Evolutionary conservation across 2,797 vertebrate species (phyloP).

Genomic region (Hydrocynus forskahlii): DNA sequence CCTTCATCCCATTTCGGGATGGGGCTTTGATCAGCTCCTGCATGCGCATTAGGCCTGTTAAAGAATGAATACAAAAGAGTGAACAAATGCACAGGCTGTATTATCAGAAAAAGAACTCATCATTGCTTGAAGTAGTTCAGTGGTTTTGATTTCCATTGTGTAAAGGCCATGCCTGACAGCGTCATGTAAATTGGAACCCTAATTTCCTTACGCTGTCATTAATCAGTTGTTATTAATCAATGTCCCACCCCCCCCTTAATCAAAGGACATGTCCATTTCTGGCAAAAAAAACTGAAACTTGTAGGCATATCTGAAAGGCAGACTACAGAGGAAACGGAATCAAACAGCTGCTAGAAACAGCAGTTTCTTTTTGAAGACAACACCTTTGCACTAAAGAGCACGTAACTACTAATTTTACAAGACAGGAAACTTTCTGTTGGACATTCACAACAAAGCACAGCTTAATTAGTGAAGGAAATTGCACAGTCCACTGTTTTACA

Average conservation of each 20-base stretch:
- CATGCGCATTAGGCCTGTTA: constrained; percentile 92
- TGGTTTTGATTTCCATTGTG: constrained; percentile 42
- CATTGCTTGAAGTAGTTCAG: constrained; percentile 26
- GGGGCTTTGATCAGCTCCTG: constrained; percentile 99
- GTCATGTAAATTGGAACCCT: constrained; percentile 16
- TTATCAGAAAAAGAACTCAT: constrained; percentile 38
- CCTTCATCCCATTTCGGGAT: constrained; percentile 93
- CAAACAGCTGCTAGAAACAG: neutral
- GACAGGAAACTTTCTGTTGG: neutral
- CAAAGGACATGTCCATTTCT: neutral
- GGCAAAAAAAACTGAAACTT: neutral
- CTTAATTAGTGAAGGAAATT: constrained; percentile 17
- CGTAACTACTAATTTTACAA: neutral
- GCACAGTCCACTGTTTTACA: neutral
- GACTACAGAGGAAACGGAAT: neutral
- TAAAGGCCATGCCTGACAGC: constrained; percentile 17
- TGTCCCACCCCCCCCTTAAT: neutral
- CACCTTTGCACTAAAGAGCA: neutral
- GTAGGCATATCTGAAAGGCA: constrained; percentile 14
- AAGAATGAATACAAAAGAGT: constrained; percentile 39
- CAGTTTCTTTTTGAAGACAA: neutral
- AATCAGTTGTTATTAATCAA: constrained; percentile 17
- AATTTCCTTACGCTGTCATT: constrained; percentile 21
- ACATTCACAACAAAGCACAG: neutral
- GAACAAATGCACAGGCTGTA: constrained; percentile 20